These are phyloP conservation scores for Parus major DNA, from an alignment of 2,113 vertebrate genomes.

Conservation along the genomic window DNA sequence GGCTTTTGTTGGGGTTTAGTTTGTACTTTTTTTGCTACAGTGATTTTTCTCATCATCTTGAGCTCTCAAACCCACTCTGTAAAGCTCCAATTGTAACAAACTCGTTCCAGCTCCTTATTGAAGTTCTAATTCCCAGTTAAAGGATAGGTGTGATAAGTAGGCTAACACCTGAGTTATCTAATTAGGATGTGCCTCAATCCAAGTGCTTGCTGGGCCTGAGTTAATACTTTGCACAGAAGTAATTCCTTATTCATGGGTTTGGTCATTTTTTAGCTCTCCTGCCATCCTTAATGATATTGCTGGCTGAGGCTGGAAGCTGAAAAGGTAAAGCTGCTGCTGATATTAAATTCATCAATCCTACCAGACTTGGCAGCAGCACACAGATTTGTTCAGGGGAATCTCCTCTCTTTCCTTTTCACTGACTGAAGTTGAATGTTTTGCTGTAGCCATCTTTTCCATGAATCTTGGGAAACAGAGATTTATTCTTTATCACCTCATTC, in stretches of 20 bases:
- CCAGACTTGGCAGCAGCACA: neutral
- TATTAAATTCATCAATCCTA: conserved; percentile 40
- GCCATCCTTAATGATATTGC: conserved; percentile 2
- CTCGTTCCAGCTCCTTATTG: neutral
- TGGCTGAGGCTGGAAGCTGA: neutral
- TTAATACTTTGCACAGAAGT: conserved; percentile 20
- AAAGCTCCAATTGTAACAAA: neutral
- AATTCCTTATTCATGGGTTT: conserved; percentile 27
- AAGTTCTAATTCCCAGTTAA: neutral
- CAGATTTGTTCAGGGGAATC: neutral
- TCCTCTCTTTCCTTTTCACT: neutral
- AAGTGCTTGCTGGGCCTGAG: neutral
- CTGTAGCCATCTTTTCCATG: neutral
- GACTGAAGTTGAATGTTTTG: neutral
- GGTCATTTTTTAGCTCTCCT: conserved; percentile 13
- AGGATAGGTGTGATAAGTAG: neutral
- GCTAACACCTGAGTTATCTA: neutral
- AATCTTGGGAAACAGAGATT: neutral
- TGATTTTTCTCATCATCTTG: neutral
- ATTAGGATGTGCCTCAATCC: neutral
- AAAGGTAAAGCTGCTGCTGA: conserved; percentile 30
- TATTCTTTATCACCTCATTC: neutral
- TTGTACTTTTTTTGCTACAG: neutral
- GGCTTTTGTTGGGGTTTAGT: neutral
- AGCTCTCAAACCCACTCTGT: neutral